phyloP scores from a whole-genome alignment of 1,140 invertebrate genomes.

The Homalodisca vitripennis region DNA sequence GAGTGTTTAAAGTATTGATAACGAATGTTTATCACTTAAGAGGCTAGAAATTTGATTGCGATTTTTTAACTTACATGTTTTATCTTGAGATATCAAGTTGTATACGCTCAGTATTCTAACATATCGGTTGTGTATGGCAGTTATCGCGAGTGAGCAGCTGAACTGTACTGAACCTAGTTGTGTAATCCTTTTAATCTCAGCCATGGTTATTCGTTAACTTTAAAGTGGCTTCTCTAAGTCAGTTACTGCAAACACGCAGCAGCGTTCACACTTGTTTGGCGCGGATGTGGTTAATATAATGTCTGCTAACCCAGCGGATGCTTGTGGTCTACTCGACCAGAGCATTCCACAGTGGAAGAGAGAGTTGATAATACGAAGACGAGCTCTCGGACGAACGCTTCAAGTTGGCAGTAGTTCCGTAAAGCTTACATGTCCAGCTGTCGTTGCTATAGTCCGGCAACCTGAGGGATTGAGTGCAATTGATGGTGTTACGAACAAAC shows the following conservation, averaged over 20 bases:
- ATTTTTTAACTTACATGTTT: too few relatives aligned
- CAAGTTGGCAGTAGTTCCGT: conserved; percentile 29
- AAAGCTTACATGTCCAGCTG: conserved; percentile 26
- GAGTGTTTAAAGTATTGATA: background rate
- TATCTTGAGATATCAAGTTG: too few relatives aligned
- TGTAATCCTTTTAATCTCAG: background rate
- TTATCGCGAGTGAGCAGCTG: background rate
- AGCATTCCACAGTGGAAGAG: conserved; percentile 68
- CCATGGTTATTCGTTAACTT: background rate
- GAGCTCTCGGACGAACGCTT: conserved; percentile 46
- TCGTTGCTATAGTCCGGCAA: conserved; percentile 17
- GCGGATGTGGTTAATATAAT: conserved; percentile 1
- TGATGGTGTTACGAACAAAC: conserved; percentile 34
- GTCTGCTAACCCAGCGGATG: conserved; percentile 26
- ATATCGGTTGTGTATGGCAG: too few relatives aligned
- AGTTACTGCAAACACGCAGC: background rate
- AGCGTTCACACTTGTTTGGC: background rate
- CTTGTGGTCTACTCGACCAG: conserved; percentile 42
- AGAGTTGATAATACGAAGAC: conserved; percentile 66
- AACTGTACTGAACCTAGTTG: background rate
- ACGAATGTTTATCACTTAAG: too few relatives aligned
- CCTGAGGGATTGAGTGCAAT: conserved; percentile 34
- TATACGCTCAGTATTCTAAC: too few relatives aligned
- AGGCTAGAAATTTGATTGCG: too few relatives aligned
- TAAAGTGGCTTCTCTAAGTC: background rate